phyloP scores from a whole-genome alignment of 1,140 invertebrate genomes.

The Xylocopa sonorina region DNA sequence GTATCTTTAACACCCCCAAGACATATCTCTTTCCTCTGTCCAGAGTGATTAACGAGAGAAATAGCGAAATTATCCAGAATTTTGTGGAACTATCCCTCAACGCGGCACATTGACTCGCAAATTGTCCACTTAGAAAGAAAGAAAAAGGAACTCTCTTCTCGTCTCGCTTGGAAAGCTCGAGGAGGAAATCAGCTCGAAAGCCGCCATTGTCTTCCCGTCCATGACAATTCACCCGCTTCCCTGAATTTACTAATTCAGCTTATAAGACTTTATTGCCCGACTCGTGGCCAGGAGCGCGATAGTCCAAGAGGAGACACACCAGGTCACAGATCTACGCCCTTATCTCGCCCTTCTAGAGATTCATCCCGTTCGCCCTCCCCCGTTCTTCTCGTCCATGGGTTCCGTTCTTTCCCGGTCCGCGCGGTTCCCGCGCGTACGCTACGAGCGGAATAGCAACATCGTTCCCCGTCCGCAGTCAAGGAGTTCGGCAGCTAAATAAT shows the following conservation, averaged over 20 bases:
- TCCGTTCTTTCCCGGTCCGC: slow-evolving; percentile 47
- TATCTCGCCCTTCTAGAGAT: slow-evolving; percentile 30
- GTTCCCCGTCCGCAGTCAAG: slow-evolving; percentile 64
- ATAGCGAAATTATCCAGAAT: slow-evolving; percentile 1
- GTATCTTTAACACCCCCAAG: background rate
- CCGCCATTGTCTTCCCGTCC: background rate
- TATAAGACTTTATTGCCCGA: slow-evolving; percentile 37
- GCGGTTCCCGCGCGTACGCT: slow-evolving; percentile 75
- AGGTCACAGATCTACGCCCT: slow-evolving; percentile 29
- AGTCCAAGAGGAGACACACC: slow-evolving; percentile 2
- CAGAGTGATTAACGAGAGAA: background rate
- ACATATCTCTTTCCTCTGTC: background rate
- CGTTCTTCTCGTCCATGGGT: background rate
- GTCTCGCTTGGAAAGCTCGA: background rate
- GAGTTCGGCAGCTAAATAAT: slow-evolving; percentile 75
- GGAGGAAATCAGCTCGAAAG: background rate
- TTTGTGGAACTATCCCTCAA: background rate
- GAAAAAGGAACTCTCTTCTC: background rate
- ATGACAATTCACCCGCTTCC: background rate
- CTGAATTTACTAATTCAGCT: slow-evolving; percentile 17
- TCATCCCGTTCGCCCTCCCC: background rate
- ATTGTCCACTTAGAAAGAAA: background rate
- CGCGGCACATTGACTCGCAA: background rate
- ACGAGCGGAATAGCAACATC: slow-evolving; percentile 74
- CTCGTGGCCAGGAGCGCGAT: slow-evolving; percentile 49